phyloP scores from a whole-genome alignment of 64 coral and sea anemone species.

The Hydrozoanthus tunicans region DNA sequence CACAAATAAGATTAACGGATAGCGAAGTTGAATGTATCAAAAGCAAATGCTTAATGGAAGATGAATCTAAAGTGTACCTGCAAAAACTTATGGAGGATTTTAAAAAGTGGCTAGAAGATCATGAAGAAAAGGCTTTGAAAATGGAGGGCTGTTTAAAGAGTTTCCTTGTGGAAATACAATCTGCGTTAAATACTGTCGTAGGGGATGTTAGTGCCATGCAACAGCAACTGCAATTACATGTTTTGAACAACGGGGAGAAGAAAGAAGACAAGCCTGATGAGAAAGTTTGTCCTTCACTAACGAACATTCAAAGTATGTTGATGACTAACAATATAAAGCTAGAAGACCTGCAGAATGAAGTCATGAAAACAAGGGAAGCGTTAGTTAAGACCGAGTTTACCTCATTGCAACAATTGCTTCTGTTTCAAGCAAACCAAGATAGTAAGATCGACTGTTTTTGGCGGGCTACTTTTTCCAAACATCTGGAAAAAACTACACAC shows the following conservation, averaged over 20 bases:
- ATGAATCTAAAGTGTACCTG: background rate
- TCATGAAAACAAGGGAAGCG: background rate
- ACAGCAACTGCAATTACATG: background rate
- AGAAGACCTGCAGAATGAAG: conserved; percentile 45
- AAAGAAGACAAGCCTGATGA: no score
- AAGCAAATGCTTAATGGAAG: background rate
- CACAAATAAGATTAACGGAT: conserved; percentile 26
- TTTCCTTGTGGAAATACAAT: background rate
- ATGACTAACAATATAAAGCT: conserved; percentile 19
- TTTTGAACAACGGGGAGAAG: background rate
- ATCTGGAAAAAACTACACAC: background rate
- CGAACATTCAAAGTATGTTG: background rate
- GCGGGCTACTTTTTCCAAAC: background rate
- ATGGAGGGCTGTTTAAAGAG: background rate
- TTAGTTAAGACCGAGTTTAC: conserved; percentile 13
- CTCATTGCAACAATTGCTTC: conserved; percentile 31
- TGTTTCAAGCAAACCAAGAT: conserved; percentile 44
- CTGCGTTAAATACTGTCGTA: background rate
- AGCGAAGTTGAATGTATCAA: conserved; percentile 12
- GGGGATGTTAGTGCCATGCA: background rate
- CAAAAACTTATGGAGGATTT: background rate
- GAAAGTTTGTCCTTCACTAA: background rate
- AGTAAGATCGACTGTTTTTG: background rate
- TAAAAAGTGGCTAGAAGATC: background rate
- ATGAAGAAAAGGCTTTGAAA: conserved; percentile 19